Conservation (phyloP, 2,113 vertebrate species). For the Chamaea fasciata region DNA sequence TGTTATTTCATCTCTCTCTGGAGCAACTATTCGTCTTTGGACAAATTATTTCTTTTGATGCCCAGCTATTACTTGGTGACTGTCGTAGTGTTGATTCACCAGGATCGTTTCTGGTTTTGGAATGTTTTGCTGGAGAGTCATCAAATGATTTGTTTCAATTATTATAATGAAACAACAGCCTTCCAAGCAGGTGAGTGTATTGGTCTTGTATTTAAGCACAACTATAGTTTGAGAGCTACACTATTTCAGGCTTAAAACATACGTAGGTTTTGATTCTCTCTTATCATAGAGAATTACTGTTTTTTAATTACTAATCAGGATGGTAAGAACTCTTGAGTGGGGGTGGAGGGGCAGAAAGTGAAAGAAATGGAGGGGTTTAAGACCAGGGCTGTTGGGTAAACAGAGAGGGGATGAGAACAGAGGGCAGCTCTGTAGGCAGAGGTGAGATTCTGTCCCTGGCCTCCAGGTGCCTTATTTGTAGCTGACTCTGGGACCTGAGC, state of each 20-base stretch:
- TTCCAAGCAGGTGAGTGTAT: neutral
- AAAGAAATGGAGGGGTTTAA: neutral
- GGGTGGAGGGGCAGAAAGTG: neutral
- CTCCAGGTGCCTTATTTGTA: neutral
- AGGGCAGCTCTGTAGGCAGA: neutral
- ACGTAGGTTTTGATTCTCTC: neutral
- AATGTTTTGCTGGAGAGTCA: neutral
- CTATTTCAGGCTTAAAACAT: neutral
- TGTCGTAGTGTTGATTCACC: neutral
- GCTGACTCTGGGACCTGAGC: neutral
- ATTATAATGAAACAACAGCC: neutral
- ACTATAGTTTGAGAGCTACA: neutral
- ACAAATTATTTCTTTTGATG: neutral
- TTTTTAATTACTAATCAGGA: neutral
- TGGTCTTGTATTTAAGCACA: accelerated
- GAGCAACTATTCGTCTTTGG: neutral
- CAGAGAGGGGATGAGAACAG: neutral
- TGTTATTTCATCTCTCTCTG: neutral
- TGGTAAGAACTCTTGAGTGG: neutral
- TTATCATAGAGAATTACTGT: neutral
- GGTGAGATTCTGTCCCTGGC: neutral
- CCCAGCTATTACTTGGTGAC: neutral
- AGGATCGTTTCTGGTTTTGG: neutral
- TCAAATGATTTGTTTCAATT: neutral
- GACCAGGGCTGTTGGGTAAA: neutral